Percentiles rank a stretch among this genome's conserved stretches.
Conservation (phyloP, 1,140 invertebrate species). For the Drosophila orena region DNA sequence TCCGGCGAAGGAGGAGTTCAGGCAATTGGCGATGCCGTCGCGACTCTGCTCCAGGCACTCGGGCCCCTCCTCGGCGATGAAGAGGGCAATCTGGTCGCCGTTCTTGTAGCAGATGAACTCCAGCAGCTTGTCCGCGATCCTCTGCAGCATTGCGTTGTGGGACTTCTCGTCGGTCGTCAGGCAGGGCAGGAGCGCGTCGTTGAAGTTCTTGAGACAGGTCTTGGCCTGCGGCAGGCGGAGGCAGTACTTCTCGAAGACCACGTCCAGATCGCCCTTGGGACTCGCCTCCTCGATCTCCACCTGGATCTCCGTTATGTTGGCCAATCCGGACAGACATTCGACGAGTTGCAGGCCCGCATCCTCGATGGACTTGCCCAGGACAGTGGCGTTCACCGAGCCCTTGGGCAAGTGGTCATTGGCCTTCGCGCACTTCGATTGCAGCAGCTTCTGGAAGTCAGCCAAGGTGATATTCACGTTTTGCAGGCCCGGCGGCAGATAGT, state of each 20-base stretch:
- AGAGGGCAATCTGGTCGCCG: conserved; percentile 92
- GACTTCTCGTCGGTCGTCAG: conserved; percentile 87
- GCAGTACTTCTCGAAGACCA: conserved; percentile 87
- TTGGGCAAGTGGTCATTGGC: conserved; percentile 40
- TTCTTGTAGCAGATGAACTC: conserved; percentile 92
- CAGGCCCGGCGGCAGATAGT: conserved; percentile 55
- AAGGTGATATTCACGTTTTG: conserved; percentile 41
- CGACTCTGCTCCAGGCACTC: conserved; percentile 89
- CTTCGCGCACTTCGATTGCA: conserved; percentile 64
- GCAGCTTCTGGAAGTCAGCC: conserved; percentile 45
- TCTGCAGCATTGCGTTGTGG: conserved; percentile 86
- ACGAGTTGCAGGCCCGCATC: conserved; percentile 42
- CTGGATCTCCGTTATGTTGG: conserved; percentile 86
- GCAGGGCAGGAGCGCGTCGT: conserved; percentile 87
- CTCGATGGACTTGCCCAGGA: conserved; percentile 44
- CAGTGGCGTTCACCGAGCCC: conserved; percentile 20
- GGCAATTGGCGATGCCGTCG: conserved; percentile 87
- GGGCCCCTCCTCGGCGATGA: conserved; percentile 91
- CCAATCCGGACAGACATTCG: conserved; percentile 85
- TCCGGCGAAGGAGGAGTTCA: conserved; percentile 87
- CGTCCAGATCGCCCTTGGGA: conserved; percentile 87
- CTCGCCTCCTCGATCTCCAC: conserved; percentile 87
- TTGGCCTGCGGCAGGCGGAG: conserved; percentile 87
- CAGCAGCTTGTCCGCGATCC: conserved; percentile 89
- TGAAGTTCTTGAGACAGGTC: conserved; percentile 88